A percentile compares a stretch with the other conserved stretches of the same genome.
Conservation (phyloP, 2,113 vertebrate genomes). For the Elachura formosa region DNA sequence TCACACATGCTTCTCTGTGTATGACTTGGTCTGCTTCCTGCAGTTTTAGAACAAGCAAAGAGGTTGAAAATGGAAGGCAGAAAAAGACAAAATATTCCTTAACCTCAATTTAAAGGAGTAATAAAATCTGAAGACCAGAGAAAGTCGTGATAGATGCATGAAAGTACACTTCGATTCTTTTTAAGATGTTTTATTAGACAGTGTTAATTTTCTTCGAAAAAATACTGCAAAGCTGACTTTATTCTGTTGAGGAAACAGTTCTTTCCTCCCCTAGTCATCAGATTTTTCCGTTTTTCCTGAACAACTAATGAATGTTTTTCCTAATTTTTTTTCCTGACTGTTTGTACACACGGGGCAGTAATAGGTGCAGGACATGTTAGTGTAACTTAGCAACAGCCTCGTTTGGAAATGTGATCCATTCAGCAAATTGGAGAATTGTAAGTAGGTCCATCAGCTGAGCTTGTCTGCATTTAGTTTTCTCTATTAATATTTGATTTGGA, state of each 20-base stretch:
- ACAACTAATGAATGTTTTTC: not conserved
- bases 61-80: not conserved
- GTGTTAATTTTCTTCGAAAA: not conserved
- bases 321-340: not conserved
- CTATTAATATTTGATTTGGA: not conserved
- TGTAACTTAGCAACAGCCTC: not conserved
- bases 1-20: not conserved
- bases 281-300: not conserved
- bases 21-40: not conserved
- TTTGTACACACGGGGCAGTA: accelerated
- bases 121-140: not conserved
- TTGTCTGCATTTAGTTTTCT: not conserved
- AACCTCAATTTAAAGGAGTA: not conserved
- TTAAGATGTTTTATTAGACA: not conserved
- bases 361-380: not conserved
- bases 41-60: not conserved
- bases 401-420: not conserved
- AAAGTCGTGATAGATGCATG: not conserved
- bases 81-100: not conserved
- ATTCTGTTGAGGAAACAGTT: not conserved
- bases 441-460: not conserved
- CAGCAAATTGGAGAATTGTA: not conserved
- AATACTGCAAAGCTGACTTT: not conserved
- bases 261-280: not conserved
- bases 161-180: not conserved